Evolutionary conservation across 2,888 invertebrate genomes (phyloP), one percentile per base, ranked within the genome.

Genomic region (Lomographa bimaculata): DNA sequence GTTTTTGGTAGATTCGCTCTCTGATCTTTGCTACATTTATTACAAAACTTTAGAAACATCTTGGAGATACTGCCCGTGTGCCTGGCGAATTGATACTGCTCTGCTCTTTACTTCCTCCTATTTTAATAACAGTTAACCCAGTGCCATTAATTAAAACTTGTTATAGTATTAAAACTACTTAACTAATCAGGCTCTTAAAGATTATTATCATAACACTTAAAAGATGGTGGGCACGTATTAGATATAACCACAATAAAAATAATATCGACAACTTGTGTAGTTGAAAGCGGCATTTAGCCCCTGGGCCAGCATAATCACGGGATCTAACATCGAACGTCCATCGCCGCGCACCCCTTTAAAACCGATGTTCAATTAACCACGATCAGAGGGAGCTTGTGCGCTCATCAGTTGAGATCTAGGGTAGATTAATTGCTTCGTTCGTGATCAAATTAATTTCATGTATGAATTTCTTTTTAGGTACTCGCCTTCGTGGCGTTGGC

Each of bases 401-500:
- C 14, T 39, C 20, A 26, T 14, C 21, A 12, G 26, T 7, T 7
- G 29, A 29, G 30, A 20, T 17, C 12, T 18, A 19, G 6, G 32
- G 7, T 23, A 24, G 24, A 30, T 25, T 26, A 30, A 34, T 29
- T 38, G 35, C 20, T 17, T 4, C 32, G 18, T 17, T 4, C 26
- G 11, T 28, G 23, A 32, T 19, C 9, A 27, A 30, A 26, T 12
- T 3, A 17, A 11, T 23, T 39, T 27, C 38, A 26, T 12, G 35
- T 17, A 17, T 12, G 2, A 14, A 14, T 14, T 14, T 14, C 14
- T 4, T 14, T 14, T 14, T 14, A 89, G 89, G 69, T 89, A 68
- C 78, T 89, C 60, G 87, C 87, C 73, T 84, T 81, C 51, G 83
- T 86, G 80, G 86, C 85, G 57, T 42, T 86, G 61, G 87, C 80